These are phyloP conservation scores for Nematostella vectensis DNA, from an alignment of 92 coral and sea anemone genomes.

Conservation along the genomic window DNA sequence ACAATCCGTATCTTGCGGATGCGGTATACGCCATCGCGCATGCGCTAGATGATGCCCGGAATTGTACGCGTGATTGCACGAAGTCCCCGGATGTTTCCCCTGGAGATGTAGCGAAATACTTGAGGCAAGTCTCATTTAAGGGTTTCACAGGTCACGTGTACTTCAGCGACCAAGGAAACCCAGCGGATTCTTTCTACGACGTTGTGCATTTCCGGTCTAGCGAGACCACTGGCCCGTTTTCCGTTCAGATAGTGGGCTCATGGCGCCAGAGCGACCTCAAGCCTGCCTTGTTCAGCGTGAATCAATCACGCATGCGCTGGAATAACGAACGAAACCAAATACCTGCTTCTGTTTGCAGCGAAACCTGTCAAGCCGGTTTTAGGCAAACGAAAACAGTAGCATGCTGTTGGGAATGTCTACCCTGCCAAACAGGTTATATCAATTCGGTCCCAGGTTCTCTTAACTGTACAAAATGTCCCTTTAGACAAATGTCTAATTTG, in stretches of 20 bases:
- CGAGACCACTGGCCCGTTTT: slow-evolving; percentile 8
- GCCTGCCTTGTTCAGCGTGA: slow-evolving; percentile 18
- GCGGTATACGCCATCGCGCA: slow-evolving; percentile 59
- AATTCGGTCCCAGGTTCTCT: slow-evolving; percentile 32
- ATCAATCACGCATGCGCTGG: slow-evolving; percentile 31
- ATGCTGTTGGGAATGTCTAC: slow-evolving; percentile 54
- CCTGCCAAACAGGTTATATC: slow-evolving; percentile 38
- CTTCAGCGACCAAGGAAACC: slow-evolving; percentile 48
- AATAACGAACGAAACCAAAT: slow-evolving; percentile 16
- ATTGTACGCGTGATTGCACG: slow-evolving; percentile 2
- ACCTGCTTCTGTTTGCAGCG: slow-evolving; percentile 57
- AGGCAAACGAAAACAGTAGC: slow-evolving; percentile 32
- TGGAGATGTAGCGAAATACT: slow-evolving; percentile 30
- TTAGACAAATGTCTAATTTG: slow-evolving; percentile 31
- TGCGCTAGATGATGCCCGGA: slow-evolving; percentile 25
- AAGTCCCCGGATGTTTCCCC: not conserved
- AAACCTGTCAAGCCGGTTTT: slow-evolving; percentile 49
- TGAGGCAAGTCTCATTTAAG: slow-evolving; percentile 35
- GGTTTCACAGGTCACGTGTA: slow-evolving; percentile 49
- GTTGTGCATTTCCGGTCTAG: slow-evolving; percentile 44
- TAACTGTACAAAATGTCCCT: slow-evolving; percentile 51
- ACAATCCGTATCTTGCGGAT: slow-evolving; percentile 59
- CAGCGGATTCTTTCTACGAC: slow-evolving; percentile 44
- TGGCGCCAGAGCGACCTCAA: slow-evolving; percentile 30
- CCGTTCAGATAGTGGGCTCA: slow-evolving; percentile 43